Conservation (phyloP, 2,888 invertebrate species). For the Lapara coniferarum region DNA sequence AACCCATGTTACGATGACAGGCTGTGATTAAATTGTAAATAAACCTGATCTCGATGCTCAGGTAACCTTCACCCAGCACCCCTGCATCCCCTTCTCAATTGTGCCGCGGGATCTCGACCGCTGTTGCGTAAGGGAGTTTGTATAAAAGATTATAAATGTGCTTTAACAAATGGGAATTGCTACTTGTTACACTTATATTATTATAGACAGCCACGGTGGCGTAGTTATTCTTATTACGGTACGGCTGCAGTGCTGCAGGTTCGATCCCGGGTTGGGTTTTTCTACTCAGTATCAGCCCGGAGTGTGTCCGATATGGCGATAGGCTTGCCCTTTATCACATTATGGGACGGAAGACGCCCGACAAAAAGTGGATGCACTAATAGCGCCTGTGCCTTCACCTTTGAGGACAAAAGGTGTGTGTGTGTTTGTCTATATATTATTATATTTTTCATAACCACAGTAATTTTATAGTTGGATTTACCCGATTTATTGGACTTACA, state of each 20-base stretch:
- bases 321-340: too few relatives aligned
- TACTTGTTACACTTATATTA: background rate
- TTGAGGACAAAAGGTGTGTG: too few relatives aligned
- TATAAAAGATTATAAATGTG: background rate
- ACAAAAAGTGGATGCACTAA: too few relatives aligned
- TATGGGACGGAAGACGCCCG: too few relatives aligned
- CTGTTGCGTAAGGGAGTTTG: background rate
- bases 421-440: background rate
- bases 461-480: background rate
- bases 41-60: slow-evolving; percentile 29
- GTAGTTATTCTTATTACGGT: too few relatives aligned
- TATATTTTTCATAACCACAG: background rate
- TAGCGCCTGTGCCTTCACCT: too few relatives aligned
- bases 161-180: background rate
- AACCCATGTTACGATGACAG: background rate
- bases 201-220: too few relatives aligned
- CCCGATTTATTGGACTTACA: too few relatives aligned
- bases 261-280: too few relatives aligned
- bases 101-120: background rate
- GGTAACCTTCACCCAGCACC: background rate
- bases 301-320: too few relatives aligned
- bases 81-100: slow-evolving; percentile 4
- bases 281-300: too few relatives aligned
- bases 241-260: too few relatives aligned
- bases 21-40: background rate